A percentile compares a stretch with the other conserved stretches of the same genome.
Conservation (phyloP, 1,140 invertebrate genomes). For the Drosophila carrolli region DNA sequence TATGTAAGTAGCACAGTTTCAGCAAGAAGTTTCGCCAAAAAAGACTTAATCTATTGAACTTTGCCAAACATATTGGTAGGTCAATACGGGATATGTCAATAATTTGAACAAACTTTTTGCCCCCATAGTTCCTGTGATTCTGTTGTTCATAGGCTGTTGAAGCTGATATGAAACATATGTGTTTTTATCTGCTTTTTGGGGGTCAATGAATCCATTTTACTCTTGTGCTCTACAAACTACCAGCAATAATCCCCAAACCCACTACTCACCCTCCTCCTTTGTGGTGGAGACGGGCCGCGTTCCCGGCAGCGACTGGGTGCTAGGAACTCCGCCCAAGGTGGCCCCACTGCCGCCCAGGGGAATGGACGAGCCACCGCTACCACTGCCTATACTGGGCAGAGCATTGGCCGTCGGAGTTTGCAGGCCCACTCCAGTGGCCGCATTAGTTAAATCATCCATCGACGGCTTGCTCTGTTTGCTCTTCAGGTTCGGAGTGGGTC, state of each 20-base stretch:
- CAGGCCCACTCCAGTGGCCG: conserved; percentile 83
- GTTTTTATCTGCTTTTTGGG: too few species aligned
- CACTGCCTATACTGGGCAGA: conserved; percentile 61
- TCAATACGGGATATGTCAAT: too few species aligned
- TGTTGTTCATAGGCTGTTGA: too few species aligned
- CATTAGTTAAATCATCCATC: conserved; percentile 71
- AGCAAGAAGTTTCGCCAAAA: too few species aligned
- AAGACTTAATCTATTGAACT: too few species aligned
- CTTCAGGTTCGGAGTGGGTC: conserved; percentile 89
- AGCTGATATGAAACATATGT: too few species aligned
- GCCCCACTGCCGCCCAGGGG: conserved; percentile 84
- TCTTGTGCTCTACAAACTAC: too few species aligned
- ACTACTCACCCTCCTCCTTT: conserved; percentile 87
- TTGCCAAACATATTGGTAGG: not conserved
- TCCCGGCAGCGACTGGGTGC: conserved; percentile 52
- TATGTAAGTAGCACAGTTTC: too few species aligned
- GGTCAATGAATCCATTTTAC: too few species aligned
- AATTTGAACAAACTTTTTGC: too few species aligned
- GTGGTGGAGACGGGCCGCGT: conserved; percentile 67
- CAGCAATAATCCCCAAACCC: conserved; percentile 24
- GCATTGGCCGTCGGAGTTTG: conserved; percentile 76
- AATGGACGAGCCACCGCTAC: conserved; percentile 59
- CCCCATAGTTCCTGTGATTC: too few species aligned
- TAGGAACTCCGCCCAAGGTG: conserved; percentile 63
- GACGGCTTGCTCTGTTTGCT: conserved; percentile 86